Evolutionary conservation across 2,888 invertebrate genomes (phyloP), one percentile per base, ranked within the genome.

Genomic region (Teleogryllus oceanicus): DNA sequence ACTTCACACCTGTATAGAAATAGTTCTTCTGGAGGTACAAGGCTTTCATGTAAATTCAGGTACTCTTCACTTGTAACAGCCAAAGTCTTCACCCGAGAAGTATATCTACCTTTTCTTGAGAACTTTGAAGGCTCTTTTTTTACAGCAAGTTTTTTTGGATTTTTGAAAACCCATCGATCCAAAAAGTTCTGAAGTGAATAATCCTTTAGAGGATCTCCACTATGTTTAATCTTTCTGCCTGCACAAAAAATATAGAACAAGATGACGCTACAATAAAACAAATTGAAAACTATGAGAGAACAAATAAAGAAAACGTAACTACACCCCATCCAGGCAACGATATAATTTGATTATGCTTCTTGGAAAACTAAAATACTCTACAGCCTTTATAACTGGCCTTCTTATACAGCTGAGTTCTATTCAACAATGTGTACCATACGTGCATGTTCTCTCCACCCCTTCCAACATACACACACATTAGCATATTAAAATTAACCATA

Each of bases 111-210:
- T 78, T 91, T 90, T 85, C 92, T 92, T 82, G 93, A 88, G 75
- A 90, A 88, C 0, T 92, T 92, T 79, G 93, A 90, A n/a, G 74
- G 75, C 13, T 62, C 74, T 82, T 91, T 92, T 80, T 88, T 90
- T 0, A 88, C 82, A 76, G 84, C 88, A 81, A 86, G 89, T 83
- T 91, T 92, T 86, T 95, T 95, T 0, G 95, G 95, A 89, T 99
- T 99, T 86, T 97, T 96, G 87, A 96, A 98, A 13, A 96, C 96
- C 87, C 98, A 99, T 76, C 98, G 90, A 85, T 99, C 98, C 77
- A 99, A 89, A 87, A 99, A 99, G 78, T 96, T 90, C 78, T 96
- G 93, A 62, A 96, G 89, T 0, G 94, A 94, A 86, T 98, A 97
- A 87, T 99, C 99, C 84, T 94, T 92, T 3, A 99, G 88, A 0